Base-by-base conservation (phyloP, 2,888 invertebrate species). In the Artemia sinica region DNA sequence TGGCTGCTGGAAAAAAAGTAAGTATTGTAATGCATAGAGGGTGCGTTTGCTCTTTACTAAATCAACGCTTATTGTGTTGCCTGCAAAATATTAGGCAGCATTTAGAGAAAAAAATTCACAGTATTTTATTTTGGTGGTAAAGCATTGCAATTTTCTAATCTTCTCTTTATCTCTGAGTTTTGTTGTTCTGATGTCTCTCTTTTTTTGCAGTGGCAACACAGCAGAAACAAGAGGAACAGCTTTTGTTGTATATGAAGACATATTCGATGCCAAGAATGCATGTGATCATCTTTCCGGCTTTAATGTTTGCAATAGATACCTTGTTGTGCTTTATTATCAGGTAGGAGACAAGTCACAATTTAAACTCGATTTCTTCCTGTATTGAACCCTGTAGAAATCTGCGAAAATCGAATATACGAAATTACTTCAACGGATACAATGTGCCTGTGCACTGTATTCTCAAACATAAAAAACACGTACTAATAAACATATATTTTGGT, bases 181-280 rank as follows among this genome's bases (percentile, higher is more conserved):
- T 5, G 6, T 41, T 41, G 41, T 41, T 41, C 28, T 58, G 63
- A 58, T 28, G 18, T 65, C 68, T 71, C 70, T 71, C n/a, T 72
- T 72, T 72, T 72, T 72, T 83, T 83, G 52, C 79, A 93, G 89
- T 50, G 97, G 97, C 1, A 97, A 95, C 76, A 97, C 96, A 48
- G 90, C 95, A 13, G 97, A 98, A 79, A 94, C 96, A 0, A 85
- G 94, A 78, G 98, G 98, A 68, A 98, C 98, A 50, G 98, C 98
- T 18, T 98, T 97, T 84, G 96, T 99, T 67, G 94, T 99, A 0
- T 98, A 96, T 79, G 98, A 98, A 81, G 98, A 99, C 77, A 98
- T 99, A 75, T 99, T 98, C 81, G 98, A 98, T 83, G 98, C 98
- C 0, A 99, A 99, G 80, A 97, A 97, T 81, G 98, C 98, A 6